Base-by-base conservation (phyloP, 2,888 invertebrate species). In the Dasysyrphus tricinctus region DNA sequence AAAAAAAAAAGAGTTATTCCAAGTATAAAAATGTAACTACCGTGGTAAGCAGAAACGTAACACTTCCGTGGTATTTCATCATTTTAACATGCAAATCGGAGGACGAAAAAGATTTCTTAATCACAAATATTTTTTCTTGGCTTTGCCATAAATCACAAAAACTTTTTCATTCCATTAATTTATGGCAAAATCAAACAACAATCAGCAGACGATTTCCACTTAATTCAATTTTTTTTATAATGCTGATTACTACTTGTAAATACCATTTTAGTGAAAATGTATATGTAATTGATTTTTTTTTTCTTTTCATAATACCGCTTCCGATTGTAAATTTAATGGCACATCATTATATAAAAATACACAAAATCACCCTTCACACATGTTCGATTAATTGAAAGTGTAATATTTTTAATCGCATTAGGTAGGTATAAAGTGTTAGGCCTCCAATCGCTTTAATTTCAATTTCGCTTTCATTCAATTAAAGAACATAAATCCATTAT, bases 361-460 rank as follows among this genome's bases (percentile, higher is more conserved):
- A 16, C 7, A 9, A 63, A 24, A 16, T 34, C 19, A 49, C 47
- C 65, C 47, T 65, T 65, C 47, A 65, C 47, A 65, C 65, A 65
- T 65, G 65, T 34, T 65, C 16, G 29, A 47, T 47, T 9, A n/a
- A 29, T 59, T 39, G 32, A 9, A n/a, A 42, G 24, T 39, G 1
- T 11, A 14, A 57, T 7, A 16, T 37, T 16, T 12, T 37, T 24
- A 63, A 44, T 63, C 61, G 29, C 42, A 61, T 61, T 19, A 61
- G 8, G 54, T 24, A 24, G 7, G 16, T 37, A 59, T 59, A 19
- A 12, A 42, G 37, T 57, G 11, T 57, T 29, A 63, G 9, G 29
- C 7, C 29, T 37, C 29, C 19, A 37, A 37, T 12, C 8, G 2
- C 16, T 37, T 32, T 8, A n/a, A 8, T 56, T 56, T 32, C 9